Percentiles rank a stretch among this genome's conserved stretches.
phyloP scores from a whole-genome alignment of 1,140 invertebrate species.

The Trichonephila inaurata region DNA sequence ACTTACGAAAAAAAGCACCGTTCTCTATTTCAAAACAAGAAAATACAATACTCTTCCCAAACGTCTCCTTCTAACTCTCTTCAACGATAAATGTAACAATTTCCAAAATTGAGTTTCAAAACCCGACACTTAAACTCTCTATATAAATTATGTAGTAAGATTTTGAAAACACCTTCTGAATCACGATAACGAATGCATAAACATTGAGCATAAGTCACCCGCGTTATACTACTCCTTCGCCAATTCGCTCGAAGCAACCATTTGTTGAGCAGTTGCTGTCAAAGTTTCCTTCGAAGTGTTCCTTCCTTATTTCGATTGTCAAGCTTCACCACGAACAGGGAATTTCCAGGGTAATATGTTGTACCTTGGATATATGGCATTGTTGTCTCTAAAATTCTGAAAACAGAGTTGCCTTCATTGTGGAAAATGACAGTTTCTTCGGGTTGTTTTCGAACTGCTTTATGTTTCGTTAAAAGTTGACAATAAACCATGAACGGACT shows the following conservation, averaged over 20 bases:
- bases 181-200: slow-evolving; percentile 4
- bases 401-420: background rate
- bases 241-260: background rate
- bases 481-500: background rate
- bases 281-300: background rate
- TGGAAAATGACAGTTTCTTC: background rate
- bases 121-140: background rate
- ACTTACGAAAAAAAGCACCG: no score
- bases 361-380: background rate
- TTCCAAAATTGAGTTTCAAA: background rate
- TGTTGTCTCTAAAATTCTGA: background rate
- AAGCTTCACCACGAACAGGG: background rate
- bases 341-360: background rate
- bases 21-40: background rate
- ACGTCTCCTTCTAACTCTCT: background rate
- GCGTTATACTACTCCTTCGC: background rate
- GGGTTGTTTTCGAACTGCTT: background rate
- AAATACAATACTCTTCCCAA: background rate
- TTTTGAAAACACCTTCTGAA: background rate
- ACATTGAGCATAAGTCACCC: slow-evolving; percentile 1
- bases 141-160: background rate
- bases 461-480: background rate
- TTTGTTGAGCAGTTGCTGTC: slow-evolving; percentile 26
- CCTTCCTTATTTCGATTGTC: background rate
- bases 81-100: background rate